Evolutionary conservation across 2,113 vertebrate species (phyloP), one percentile per base, ranked within the genome.

Genomic region (Struthidea cinerea): DNA sequence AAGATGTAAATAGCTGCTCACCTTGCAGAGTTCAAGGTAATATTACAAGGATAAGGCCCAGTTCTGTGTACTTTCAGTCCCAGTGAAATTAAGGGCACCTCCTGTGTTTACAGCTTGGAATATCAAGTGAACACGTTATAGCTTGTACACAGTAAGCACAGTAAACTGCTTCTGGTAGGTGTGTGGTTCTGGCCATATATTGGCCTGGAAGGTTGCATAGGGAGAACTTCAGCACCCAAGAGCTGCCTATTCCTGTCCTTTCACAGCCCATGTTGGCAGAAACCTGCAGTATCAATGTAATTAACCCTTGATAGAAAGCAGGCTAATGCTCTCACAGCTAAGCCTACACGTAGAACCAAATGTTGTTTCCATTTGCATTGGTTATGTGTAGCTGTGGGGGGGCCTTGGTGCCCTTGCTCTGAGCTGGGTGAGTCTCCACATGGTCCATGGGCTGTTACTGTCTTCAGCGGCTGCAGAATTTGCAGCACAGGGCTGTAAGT

Each of bases 1-100:
- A 87, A 70, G 79, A 94, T 90, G 60, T 78, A 90, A 84, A 90
- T 68, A 37, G 28, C 52, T 41, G 33, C 27, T 96, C 55, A 69
- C 42, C 33, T 93, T 65, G 16, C 59, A 41, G 79, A 92, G 90
- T 94, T 92, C 83, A 94, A 96, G 92, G 85, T 78, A 57, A 9
- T 35, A 37, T 68, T 63, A 33, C 55, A 57, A 63, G 61, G 49
- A 16, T 56, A 71, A 90, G 35, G 61, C 41, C 30, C 44, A 42
- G 1, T 69, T 24, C 39, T n/a, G 7, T n/a, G 23, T 27, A 8
- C 52, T 18, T 69, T 82, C 44, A 61, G 13, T 76, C 42, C 52
- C 33, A 21, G 13, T 79, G 35, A 79, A 82, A 42, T 73, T 33
- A 57, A 79, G 57, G 44, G 19, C 22, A 26, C 3, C 10, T 35